Evolutionary conservation across 2,797 vertebrate species (phyloP).

Genomic region (Mus spretus): DNA sequence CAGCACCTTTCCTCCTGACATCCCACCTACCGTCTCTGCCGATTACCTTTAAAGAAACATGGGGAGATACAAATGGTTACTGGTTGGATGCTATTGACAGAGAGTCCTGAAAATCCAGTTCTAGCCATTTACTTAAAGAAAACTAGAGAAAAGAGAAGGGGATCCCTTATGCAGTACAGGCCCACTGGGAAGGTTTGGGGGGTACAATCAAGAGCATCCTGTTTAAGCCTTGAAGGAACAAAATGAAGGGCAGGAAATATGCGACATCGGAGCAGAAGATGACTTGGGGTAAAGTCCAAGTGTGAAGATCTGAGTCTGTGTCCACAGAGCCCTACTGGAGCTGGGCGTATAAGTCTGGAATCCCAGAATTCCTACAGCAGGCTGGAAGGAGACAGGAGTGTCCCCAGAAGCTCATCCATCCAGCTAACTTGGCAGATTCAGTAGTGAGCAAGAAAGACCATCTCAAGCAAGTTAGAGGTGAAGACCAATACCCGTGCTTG

Average conservation of each 20-base stretch:
- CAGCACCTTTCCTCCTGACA: background rate
- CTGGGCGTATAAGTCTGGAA: background rate
- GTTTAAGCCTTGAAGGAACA: background rate
- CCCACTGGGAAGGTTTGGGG: background rate
- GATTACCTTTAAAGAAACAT: background rate
- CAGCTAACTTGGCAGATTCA: background rate
- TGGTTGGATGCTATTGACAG: background rate
- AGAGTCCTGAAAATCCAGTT: background rate
- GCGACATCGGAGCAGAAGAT: background rate
- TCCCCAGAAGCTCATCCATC: too few relatives aligned
- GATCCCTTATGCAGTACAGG: background rate
- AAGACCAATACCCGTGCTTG: background rate
- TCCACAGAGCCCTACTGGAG: background rate
- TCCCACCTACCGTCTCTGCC: background rate
- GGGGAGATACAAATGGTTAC: background rate
- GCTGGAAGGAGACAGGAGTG: background rate
- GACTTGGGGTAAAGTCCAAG: background rate
- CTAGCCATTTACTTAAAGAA: background rate
- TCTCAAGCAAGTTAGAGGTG: background rate
- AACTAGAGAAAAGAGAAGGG: background rate
- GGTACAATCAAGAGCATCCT: background rate
- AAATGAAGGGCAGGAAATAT: background rate
- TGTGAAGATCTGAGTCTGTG: background rate
- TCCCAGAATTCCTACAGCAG: background rate
- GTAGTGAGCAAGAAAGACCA: too few relatives aligned